Evolutionary conservation across 1,140 invertebrate species (phyloP).

Genomic region (Lordiphosa mommai): DNA sequence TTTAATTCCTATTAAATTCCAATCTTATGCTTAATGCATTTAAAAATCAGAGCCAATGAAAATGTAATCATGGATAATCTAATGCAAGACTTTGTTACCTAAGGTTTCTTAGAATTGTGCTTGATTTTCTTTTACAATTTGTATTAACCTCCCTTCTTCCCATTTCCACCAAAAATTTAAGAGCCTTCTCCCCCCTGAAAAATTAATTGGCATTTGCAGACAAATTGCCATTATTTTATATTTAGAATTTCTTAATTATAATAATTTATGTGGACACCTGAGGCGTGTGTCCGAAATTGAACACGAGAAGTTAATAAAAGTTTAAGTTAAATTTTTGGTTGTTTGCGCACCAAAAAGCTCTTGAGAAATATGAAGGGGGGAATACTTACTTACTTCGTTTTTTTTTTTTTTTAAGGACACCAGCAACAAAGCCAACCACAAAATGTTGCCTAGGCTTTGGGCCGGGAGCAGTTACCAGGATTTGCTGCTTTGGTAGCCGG

Average conservation of each 20-base stretch:
- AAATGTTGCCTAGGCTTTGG: no score
- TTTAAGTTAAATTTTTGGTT: conserved; percentile 45
- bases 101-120: no score
- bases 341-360: conserved; percentile 20
- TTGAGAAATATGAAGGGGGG: conserved; percentile 36
- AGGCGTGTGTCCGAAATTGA: conserved; percentile 58
- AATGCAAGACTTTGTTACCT: no score
- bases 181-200: background rate
- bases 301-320: conserved; percentile 42
- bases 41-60: no score
- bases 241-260: conserved; percentile 71
- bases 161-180: background rate
- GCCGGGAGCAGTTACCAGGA: no score
- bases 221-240: background rate
- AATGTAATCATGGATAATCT: no score
- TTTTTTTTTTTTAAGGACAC: background rate
- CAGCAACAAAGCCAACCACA: background rate
- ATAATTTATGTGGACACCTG: conserved; percentile 75
- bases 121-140: no score
- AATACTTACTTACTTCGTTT: conserved; percentile 33
- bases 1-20: no score
- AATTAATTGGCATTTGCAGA: conserved; percentile 44
- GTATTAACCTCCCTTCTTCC: no score
- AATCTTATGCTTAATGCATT: no score
- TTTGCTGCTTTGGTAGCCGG: background rate